Conservation (phyloP, 2,888 invertebrate species). For the Drosophila macrospina region DNA sequence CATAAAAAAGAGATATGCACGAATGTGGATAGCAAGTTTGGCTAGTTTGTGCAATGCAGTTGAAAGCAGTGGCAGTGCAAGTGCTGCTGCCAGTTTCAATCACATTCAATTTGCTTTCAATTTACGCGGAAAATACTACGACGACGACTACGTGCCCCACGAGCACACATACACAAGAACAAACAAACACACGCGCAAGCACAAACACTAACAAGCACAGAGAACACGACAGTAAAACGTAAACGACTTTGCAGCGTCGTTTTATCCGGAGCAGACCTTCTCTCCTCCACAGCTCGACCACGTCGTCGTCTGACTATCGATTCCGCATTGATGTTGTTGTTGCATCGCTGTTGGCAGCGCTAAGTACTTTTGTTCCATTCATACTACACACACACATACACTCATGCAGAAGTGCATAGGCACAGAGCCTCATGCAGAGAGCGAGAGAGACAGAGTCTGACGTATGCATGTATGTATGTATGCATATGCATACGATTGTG, state of each 20-base stretch:
- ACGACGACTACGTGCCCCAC: conserved; percentile 64
- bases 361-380: conserved; percentile 78
- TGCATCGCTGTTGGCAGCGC: conserved; percentile 42
- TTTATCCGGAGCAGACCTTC: conserved; percentile 52
- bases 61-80: conserved; percentile 18
- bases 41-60: conserved; percentile 19
- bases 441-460: conserved; percentile 45
- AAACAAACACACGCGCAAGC: too few species aligned
- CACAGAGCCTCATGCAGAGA: conserved; percentile 45
- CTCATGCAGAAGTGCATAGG: conserved; percentile 31
- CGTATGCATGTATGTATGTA: conserved; percentile 44
- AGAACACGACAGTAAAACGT: conserved; percentile 49
- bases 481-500: conserved; percentile 43
- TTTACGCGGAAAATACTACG: conserved; percentile 81
- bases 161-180: conserved; percentile 33
- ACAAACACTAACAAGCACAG: conserved; percentile 15
- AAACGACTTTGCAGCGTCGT: conserved; percentile 47
- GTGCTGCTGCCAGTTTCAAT: conserved; percentile 42
- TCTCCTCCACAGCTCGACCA: conserved; percentile 30
- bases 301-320: conserved; percentile 66
- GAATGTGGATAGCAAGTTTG: conserved; percentile 36
- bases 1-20: conserved; percentile 37
- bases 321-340: conserved; percentile 63
- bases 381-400: conserved; percentile 54
- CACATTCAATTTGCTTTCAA: conserved; percentile 75